phyloP scores from a whole-genome alignment of 2,113 vertebrate species.

The Puffinus mauretanicus region DNA sequence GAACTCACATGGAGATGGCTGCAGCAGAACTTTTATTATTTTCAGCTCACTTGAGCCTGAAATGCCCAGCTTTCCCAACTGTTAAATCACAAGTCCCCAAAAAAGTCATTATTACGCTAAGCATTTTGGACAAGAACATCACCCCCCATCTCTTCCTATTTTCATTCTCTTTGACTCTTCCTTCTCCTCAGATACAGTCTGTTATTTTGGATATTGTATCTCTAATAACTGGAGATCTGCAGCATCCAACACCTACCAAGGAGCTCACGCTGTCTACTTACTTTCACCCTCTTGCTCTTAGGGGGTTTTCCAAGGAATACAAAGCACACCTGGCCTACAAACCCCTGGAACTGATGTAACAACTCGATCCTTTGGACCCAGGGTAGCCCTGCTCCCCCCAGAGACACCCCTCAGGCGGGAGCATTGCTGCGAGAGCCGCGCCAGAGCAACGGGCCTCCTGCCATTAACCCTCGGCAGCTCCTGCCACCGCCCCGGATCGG shows the following conservation, averaged over 20 bases:
- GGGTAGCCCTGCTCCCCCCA: background rate
- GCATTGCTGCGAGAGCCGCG: too few species aligned
- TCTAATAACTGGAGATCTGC: background rate
- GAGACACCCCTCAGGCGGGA: background rate
- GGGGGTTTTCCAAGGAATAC: background rate
- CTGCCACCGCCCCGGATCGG: background rate
- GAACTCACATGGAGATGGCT: background rate
- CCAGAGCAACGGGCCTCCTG: background rate
- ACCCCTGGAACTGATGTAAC: rapidly evolving
- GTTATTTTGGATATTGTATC: background rate
- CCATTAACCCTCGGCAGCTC: background rate
- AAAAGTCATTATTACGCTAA: background rate
- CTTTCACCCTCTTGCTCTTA: background rate
- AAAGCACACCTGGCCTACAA: background rate
- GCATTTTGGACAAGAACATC: background rate
- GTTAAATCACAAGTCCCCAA: background rate
- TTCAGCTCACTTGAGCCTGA: background rate
- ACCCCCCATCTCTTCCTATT: background rate
- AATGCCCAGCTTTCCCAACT: background rate
- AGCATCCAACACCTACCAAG: background rate
- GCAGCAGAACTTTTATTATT: background rate
- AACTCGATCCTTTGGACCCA: rapidly evolving
- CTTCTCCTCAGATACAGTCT: background rate
- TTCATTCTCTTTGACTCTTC: background rate
- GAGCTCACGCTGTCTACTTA: background rate